A percentile compares a stretch with the other conserved stretches of the same genome.
These are phyloP conservation scores for Noctua comes DNA, from an alignment of 2,888 invertebrate species.

Conservation along the genomic window DNA sequence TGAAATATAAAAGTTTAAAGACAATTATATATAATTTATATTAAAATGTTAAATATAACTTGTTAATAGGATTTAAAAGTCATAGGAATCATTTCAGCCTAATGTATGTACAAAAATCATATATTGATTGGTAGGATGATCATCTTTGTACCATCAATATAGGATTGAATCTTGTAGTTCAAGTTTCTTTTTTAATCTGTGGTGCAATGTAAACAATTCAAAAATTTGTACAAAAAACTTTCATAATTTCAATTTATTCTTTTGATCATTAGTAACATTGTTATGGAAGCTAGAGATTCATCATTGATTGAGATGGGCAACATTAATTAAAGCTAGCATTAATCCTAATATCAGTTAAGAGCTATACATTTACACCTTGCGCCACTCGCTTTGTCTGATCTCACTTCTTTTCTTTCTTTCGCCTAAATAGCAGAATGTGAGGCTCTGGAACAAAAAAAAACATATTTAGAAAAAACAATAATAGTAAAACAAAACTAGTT, in stretches of 20 bases:
- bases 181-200: neutral
- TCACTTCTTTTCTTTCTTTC: constrained; percentile 90
- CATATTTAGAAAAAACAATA: neutral
- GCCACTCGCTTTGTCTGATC: constrained; percentile 27
- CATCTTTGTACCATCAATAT: neutral
- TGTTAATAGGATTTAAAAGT: neutral
- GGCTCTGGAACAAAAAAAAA: constrained; percentile 92
- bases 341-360: constrained; percentile 72
- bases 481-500: neutral
- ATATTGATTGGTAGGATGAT: neutral
- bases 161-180: neutral
- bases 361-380: constrained; percentile 77
- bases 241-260: constrained; percentile 15
- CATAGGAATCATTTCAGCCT: neutral
- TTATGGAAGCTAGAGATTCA: constrained; percentile 52
- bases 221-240: neutral
- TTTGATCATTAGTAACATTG: constrained; percentile 29
- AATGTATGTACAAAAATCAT: constrained; percentile 16
- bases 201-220: neutral
- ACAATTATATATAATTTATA: neutral
- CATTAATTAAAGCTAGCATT: constrained; percentile 72
- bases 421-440: constrained; percentile 96
- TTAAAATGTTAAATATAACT: neutral
- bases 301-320: constrained; percentile 73
- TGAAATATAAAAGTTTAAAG: constrained; percentile 6